Percentiles rank a stretch among this genome's conserved stretches.
Conservation (phyloP, 1,140 invertebrate species). For the Tetramorium simillimum region DNA sequence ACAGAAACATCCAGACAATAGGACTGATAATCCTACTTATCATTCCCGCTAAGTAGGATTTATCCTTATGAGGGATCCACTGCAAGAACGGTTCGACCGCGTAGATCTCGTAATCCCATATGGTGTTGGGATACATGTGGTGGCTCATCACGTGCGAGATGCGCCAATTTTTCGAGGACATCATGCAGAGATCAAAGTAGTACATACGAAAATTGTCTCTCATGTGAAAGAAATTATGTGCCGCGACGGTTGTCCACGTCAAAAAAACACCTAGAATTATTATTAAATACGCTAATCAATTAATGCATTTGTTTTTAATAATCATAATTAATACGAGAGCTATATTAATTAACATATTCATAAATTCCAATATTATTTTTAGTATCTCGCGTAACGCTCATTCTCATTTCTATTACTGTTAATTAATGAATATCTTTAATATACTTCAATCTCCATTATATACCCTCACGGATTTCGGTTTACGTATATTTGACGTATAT, state of each 20-base stretch:
- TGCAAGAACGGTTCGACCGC: constrained; percentile 89
- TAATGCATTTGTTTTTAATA: background rate
- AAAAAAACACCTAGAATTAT: constrained; percentile 86
- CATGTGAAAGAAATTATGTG: constrained; percentile 94
- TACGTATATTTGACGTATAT: no score
- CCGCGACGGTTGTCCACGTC: constrained; percentile 86
- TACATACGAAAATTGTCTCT: constrained; percentile 94
- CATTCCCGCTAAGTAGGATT: constrained; percentile 83
- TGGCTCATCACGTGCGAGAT: constrained; percentile 92
- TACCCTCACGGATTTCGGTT: no score
- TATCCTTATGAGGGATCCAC: constrained; percentile 87
- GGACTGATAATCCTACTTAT: constrained; percentile 85
- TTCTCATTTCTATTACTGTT: background rate
- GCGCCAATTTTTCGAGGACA: constrained; percentile 91
- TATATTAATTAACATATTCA: background rate
- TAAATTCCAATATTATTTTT: no score
- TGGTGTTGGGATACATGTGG: constrained; percentile 92
- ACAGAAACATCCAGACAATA: constrained; percentile 83
- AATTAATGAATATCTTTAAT: background rate
- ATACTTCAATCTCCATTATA: no score
- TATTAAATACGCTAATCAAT: background rate
- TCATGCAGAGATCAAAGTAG: constrained; percentile 89
- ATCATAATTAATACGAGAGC: background rate
- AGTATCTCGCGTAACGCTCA: no score
- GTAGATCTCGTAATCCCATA: constrained; percentile 91